Base-by-base conservation (phyloP, 2,888 invertebrate species). In the Nomada fabriciana region DNA sequence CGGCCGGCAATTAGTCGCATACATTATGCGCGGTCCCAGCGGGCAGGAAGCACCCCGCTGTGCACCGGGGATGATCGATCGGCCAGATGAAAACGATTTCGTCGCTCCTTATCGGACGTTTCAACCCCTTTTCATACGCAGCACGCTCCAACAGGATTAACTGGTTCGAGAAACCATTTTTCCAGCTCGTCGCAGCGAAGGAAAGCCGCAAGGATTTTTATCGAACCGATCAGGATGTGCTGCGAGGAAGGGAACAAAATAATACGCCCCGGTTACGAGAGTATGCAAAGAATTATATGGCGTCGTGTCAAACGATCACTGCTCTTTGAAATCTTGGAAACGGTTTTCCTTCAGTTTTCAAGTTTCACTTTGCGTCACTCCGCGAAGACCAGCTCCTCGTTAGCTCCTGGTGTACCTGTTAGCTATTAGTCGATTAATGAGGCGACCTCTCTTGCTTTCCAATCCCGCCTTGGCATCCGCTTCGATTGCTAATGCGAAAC, bases 41-140 rank as follows among this genome's bases (percentile, higher is more conserved):
- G n/a, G 73, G 65, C 13, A 36, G 64, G 23, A 15, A 2, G 50
- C 55, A n/a, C 71, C 68, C 82, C 55, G 86, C 76, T 83, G 75
- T 23, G 78, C 47, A 11, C 29, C 68, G 25, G 80, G 71, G 72
- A 86, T 86, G 86, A 86, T 86, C 84, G 86, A 86, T 86, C 84
- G 76, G 29, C 70, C 63, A 61, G 76, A 64, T 76, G 82, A 86
- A 83, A 86, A 79, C 72, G 76, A 86, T 80, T 83, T 83, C 70
- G 76, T 83, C 77, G 83, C 68, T 67, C 59, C 55, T 57, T 60
- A 52, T 3, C 52, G 43, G 20, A 20, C 15, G 50, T 42, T 50
- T 25, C 67, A 20, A 20, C 76, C 57, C 69, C 25, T 13, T 11
- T 43, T 29, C 57, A 25, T 75, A 61, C 42, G 25, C 60, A 0